phyloP scores from a whole-genome alignment of 2,888 invertebrate species.

The Mamestra brassicae region DNA sequence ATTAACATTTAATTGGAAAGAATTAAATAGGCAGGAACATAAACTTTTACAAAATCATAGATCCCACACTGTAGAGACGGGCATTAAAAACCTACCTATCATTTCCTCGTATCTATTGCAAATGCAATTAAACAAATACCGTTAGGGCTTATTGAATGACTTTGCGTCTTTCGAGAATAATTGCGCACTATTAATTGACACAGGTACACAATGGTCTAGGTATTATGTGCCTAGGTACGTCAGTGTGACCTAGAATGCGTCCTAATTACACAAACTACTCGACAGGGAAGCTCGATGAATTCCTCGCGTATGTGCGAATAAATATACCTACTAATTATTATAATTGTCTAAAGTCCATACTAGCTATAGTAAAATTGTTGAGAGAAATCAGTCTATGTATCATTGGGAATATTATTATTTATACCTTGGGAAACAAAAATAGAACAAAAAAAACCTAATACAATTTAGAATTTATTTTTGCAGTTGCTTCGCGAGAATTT shows the following conservation, averaged over 20 bases:
- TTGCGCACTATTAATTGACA: constrained; percentile 26
- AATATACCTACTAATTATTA: constrained; percentile 67
- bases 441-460: neutral
- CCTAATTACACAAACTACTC: constrained; percentile 40
- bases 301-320: constrained; percentile 71
- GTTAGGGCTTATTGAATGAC: constrained; percentile 19
- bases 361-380: neutral
- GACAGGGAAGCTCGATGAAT: constrained; percentile 61
- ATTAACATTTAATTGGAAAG: too few species aligned
- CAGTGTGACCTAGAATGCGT: constrained; percentile 34
- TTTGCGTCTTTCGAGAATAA: constrained; percentile 8
- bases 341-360: constrained; percentile 17
- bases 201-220: constrained; percentile 34
- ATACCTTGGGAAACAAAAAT: neutral
- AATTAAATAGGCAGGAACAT: too few species aligned
- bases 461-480: too few species aligned
- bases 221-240: constrained; percentile 15
- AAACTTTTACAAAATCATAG: neutral
- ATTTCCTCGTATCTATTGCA: constrained; percentile 12
- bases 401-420: neutral
- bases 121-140: constrained; percentile 18
- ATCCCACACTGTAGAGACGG: neutral
- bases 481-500: too few species aligned
- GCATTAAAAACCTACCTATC: neutral
- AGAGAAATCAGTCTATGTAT: neutral